Base-by-base conservation (phyloP, 2,113 vertebrate genomes). In the Patagioenas fasciata region DNA sequence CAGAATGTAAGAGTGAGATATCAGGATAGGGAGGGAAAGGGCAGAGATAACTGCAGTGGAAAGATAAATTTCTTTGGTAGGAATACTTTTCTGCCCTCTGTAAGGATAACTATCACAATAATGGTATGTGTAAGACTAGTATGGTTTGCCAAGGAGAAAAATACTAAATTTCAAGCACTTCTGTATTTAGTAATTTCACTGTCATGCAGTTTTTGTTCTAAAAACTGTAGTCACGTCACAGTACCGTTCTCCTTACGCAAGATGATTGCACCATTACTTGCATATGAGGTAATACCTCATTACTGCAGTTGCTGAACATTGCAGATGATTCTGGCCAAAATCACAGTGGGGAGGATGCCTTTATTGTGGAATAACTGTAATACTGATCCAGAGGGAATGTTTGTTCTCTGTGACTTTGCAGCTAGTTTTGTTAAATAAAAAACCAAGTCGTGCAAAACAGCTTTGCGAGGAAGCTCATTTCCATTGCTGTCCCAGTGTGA, bases 41-140 rank as follows among this genome's bases (percentile, higher is more conserved):
- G 12, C 58, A 78, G 92, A 98, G 98, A 50, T 24, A 50, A 97
- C 98, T 97, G 69, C 71, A 48, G 51, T 86, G 80, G 95, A 97
- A 97, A 98, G 97, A 98, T 97, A 93, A 96, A 94, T 98, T 97
- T 97, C 80, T 77, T 83, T 83, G 94, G 56, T 93, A 97, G 98
- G 97, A 98, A 96, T 97, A 97, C 98, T 98, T 97, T 94, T 95
- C 98, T 98, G 96, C 97, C 97, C 94, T 96, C 95, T 31, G 16
- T 98, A 98, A 97, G 96, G 98, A 97, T 97, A 98, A 91, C 97
- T 98, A 89, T 97, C 85, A 85, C 96, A 95, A 96, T 98, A 98
- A 98, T 96, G 95, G 96, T 97, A 96, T 86, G 96, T 97, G 96
- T 96, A 97, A 96, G 97, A 98, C 98, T 97, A 94, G 97, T 98